Base-by-base conservation (phyloP, 2,797 vertebrate genomes). In the Pempheris klunzingeri region DNA sequence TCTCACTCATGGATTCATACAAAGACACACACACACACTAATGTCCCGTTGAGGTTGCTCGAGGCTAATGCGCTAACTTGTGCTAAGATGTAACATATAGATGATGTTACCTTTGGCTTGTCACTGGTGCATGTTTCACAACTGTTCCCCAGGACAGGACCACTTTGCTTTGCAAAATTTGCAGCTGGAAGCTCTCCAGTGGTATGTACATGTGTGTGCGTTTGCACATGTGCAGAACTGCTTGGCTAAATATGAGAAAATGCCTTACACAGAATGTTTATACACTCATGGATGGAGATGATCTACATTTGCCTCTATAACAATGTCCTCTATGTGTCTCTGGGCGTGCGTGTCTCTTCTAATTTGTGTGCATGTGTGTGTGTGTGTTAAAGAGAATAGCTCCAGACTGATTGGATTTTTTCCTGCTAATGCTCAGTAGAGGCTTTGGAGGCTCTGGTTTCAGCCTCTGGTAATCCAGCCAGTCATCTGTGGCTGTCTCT, bases 391-490 rank as follows among this genome's bases (percentile, higher is more conserved):
- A 86, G 80, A 89, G 88, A 90, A 91, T 82, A 89, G 86, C 85
- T 85, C 72, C 78, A 88, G 90, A 90, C 90, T 92, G 90, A 92
- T 93, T 93, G 92, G 91, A 92, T 93, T 93, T 92, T 90, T 87
- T 76, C 80, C 77, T 77, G 75, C 90, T 92, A 92, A 92, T 91
- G 82, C 92, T 87, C 77, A 14, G 87, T 87, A 86, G 89, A 87
- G 86, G 89, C 88, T 92, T 91, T 89, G 82, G 81, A 76, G 84
- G 91, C 86, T 94, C 89, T 82, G 86, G 90, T 94, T 93, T 90
- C 92, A 92, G 83, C 84, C 80, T 75, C 85, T 80, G 83, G 83
- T 94, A 93, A 93, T 92, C 88, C 91, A 83, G 85, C 88, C 89
- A 90, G 89, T 94, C 91, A 92, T 93, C 88, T 92, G 88, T 61